Evolutionary conservation across 2,888 invertebrate genomes (phyloP).

Genomic region (Tetheella fluctuosa): DNA sequence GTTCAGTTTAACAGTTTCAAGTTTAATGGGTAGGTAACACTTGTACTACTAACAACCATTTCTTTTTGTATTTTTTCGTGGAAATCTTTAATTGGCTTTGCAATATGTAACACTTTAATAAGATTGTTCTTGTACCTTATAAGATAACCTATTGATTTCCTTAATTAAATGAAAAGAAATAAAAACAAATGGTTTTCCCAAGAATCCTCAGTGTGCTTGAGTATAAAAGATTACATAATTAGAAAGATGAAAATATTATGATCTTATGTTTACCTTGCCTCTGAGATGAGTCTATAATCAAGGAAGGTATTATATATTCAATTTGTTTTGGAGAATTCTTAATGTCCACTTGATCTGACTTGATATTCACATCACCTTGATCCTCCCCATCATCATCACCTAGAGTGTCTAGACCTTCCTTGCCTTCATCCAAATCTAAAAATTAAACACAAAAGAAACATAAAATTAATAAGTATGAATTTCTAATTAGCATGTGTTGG

Average conservation of each 20-base stretch:
- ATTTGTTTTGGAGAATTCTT: slow-evolving; percentile 30
- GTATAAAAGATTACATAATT: background rate
- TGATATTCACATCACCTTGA: slow-evolving; percentile 32
- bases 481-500: background rate
- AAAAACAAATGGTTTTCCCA: no score
- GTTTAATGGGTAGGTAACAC: no score
- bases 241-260: background rate
- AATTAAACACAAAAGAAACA: background rate
- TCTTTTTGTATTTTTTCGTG: no score
- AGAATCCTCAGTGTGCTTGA: no score
- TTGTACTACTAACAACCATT: no score
- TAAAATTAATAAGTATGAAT: background rate
- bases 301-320: slow-evolving; percentile 21
- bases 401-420: slow-evolving; percentile 41
- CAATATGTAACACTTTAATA: no score
- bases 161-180: no score
- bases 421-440: slow-evolving; percentile 56
- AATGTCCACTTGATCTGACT: slow-evolving; percentile 29
- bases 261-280: slow-evolving; percentile 31
- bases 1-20: no score
- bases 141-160: no score
- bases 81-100: no score
- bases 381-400: slow-evolving; percentile 46
- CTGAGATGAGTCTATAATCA: slow-evolving; percentile 34
- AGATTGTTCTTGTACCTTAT: no score